Evolutionary conservation across 2,888 invertebrate genomes (phyloP).

Genomic region (Lasioglossum leucozonium): DNA sequence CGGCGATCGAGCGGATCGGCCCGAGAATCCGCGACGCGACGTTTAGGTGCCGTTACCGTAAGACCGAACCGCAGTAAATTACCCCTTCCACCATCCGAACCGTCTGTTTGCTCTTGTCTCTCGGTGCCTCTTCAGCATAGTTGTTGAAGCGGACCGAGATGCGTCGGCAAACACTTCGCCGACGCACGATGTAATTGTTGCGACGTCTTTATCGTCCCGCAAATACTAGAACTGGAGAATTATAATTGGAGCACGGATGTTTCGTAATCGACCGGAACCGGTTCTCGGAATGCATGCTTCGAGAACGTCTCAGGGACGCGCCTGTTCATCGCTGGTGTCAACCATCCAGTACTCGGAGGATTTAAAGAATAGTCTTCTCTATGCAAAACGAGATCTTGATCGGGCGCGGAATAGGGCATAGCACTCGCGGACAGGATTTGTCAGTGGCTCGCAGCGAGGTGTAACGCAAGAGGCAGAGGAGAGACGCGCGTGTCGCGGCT

Average conservation of each 20-base stretch:
- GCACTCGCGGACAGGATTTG: slow-evolving; percentile 41
- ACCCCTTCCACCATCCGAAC: too few species aligned
- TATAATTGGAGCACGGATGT: neutral
- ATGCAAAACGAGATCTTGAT: neutral
- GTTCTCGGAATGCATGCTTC: neutral
- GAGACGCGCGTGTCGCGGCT: slow-evolving; percentile 58
- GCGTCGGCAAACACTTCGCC: neutral
- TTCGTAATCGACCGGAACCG: neutral
- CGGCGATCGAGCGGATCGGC: neutral
- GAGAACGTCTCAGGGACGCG: neutral
- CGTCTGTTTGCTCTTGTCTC: neutral
- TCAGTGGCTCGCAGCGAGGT: slow-evolving; percentile 48
- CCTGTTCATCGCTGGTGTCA: neutral
- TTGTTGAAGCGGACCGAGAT: neutral
- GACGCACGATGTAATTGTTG: slow-evolving; percentile 9
- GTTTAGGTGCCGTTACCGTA: neutral
- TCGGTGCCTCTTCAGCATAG: neutral
- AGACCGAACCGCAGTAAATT: neutral
- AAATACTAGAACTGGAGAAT: neutral
- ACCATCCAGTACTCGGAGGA: neutral
- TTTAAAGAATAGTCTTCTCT: neutral
- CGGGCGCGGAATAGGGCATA: slow-evolving; percentile 13
- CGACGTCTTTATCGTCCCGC: neutral
- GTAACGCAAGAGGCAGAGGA: slow-evolving; percentile 61
- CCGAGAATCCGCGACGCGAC: slow-evolving; percentile 20